Conservation (phyloP, 2,888 invertebrate genomes). For the Tenodera sinensis region DNA sequence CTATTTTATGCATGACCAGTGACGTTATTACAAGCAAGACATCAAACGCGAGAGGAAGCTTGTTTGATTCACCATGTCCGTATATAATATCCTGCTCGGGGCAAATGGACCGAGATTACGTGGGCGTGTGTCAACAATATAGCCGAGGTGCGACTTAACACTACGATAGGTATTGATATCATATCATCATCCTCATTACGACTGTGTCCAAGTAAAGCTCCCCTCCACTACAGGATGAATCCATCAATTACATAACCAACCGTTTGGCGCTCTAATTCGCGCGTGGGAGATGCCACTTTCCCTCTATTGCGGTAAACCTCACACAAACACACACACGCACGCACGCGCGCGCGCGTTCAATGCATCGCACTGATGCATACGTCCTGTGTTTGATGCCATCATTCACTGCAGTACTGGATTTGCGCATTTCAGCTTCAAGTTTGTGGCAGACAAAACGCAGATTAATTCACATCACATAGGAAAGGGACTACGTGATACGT, state of each 20-base stretch:
- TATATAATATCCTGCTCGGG: too few relatives aligned
- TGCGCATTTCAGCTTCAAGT: not conserved
- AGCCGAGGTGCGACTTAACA: not conserved
- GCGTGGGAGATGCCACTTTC: not conserved
- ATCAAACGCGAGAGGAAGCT: not conserved
- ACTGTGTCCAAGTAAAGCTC: not conserved
- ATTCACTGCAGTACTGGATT: not conserved
- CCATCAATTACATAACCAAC: conserved; percentile 4
- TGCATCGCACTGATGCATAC: too few relatives aligned
- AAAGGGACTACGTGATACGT: too few relatives aligned
- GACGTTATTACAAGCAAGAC: not conserved
- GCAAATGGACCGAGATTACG: too few relatives aligned
- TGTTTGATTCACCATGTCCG: not conserved
- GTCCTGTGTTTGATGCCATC: too few relatives aligned
- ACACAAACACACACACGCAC: not conserved
- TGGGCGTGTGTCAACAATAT: too few relatives aligned
- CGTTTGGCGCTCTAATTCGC: not conserved
- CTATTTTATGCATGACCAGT: not conserved
- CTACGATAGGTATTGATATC: not conserved
- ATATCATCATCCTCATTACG: not conserved
- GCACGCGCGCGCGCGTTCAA: too few relatives aligned
- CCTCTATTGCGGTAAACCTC: not conserved
- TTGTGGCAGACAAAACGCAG: too few relatives aligned
- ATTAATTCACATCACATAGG: too few relatives aligned
- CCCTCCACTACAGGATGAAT: not conserved